phyloP scores from a whole-genome alignment of 2,888 invertebrate genomes.

The Campoplex capitator region DNA sequence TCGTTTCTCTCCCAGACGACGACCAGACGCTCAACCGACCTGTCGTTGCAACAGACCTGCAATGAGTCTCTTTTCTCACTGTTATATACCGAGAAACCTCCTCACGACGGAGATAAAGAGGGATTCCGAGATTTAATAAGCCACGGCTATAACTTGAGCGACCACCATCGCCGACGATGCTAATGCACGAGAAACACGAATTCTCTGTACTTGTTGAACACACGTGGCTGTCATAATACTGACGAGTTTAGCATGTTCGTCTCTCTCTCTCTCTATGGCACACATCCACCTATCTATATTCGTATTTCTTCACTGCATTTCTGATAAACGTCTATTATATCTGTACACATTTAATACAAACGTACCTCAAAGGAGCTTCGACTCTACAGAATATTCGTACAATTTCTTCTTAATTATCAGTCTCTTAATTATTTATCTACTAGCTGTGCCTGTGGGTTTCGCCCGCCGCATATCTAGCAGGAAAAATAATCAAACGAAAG shows the following conservation, averaged over 20 bases:
- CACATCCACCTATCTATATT: background rate
- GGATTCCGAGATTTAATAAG: conserved; percentile 77
- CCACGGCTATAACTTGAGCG: conserved; percentile 71
- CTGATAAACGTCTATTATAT: background rate
- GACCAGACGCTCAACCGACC: conserved; percentile 66
- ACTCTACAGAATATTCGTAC: background rate
- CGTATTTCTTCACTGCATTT: background rate
- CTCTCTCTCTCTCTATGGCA: background rate
- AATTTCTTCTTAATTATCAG: background rate
- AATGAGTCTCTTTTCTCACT: conserved; percentile 50
- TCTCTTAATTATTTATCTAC: background rate
- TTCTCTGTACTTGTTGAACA: conserved; percentile 30
- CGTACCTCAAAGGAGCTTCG: background rate
- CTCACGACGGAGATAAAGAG: conserved; percentile 73
- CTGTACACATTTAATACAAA: background rate
- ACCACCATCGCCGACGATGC: conserved; percentile 58
- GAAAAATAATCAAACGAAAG: too few relatives aligned
- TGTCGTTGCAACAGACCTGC: conserved; percentile 61
- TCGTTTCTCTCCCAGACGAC: conserved; percentile 51
- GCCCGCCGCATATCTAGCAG: too few relatives aligned
- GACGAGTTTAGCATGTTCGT: conserved; percentile 28
- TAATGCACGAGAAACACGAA: conserved; percentile 19
- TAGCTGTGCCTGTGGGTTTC: too few relatives aligned
- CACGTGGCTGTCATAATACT: conserved; percentile 59
- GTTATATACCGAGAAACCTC: conserved; percentile 51